Base-by-base conservation (phyloP, 1,140 invertebrate genomes). In the Drosophila nannoptera region DNA sequence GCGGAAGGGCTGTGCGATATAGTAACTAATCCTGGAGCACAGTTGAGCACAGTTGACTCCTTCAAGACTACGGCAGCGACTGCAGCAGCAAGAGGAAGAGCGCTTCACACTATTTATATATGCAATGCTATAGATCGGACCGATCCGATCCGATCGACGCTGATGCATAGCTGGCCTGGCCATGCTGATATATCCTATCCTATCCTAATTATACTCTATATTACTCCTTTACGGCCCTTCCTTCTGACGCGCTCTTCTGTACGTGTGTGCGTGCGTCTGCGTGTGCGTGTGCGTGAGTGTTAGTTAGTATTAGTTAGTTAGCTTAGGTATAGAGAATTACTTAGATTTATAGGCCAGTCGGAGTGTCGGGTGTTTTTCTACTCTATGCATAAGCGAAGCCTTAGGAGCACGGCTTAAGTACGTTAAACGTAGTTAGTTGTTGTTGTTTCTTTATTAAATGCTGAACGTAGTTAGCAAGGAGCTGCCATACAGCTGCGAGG, bases 1-100 rank as follows among this genome's bases (percentile, higher is more conserved):
- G 48, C 92, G 92, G 78, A 94, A 94, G 88, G 95, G 95, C 35
- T 97, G 96, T 90, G 93, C 93, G 71, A 93, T 97, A 90, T 96
- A 94, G 92, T 90, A 87, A 90, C 83, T 88, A 86, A 75, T 88
- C 55, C 36, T 83, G 77, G 71, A 72, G 71, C 77, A 58, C 69
- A 86, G 84, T 74, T 88, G 80, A 84, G 86, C 63, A 61, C 54
- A 22, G 22, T 22, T 80, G 63, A 64, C 71, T 53, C 56, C 73
- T 42, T 64, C 45, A 54, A 69, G 77, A 84, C 80, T 86, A 71
- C 71, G 65, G 59, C 45, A 35, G 32, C 43, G 32, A 16, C 12
- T 16, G 43, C 14, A 12, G 32, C 8, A 31, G 53, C 32, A 33
- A 29, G 11, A 32, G 53, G 35, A 61, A 64, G 45, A 66, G 52